These are phyloP conservation scores for cat (Felis catus) DNA, from an alignment of 2,113 vertebrate species.

Conservation along the genomic window F.catus_Fca126_mat1.0 CM031418.1:127995001-127995500, in stretches of 20 bases:
- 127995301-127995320: background rate
- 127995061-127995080: background rate
- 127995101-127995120: background rate
- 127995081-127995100: background rate
- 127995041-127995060: background rate
- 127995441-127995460: too few species aligned
- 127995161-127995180: rapidly evolving
- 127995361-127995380: background rate
- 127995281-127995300: background rate
- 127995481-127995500: too few species aligned
- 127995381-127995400: background rate
- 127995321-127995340: background rate
- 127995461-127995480: background rate
- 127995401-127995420: background rate
- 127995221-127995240: rapidly evolving
- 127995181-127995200: background rate
- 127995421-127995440: background rate
- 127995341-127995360: background rate
- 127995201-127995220: background rate
- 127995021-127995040: background rate
- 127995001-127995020: background rate
- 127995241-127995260: rapidly evolving
- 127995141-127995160: rapidly evolving
- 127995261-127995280: rapidly evolving
- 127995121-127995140: background rate